Conservation (phyloP, 23 tunicate genomes). For the Halocynthia aurantium region DNA sequence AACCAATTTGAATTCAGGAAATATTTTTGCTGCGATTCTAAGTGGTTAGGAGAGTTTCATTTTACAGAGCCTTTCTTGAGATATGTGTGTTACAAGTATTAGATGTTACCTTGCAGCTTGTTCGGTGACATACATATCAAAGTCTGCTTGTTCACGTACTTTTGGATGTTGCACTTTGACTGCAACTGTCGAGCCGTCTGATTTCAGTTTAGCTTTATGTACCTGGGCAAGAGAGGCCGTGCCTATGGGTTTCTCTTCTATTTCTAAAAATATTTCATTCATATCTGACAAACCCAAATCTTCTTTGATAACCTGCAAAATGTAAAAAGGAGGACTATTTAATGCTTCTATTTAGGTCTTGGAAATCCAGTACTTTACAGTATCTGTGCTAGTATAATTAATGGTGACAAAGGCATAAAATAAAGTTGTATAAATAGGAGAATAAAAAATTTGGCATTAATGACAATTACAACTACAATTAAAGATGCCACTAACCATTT, state of each 20-base stretch:
- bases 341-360: too few relatives aligned
- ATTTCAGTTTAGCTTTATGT: constrained; percentile 62
- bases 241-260: constrained; percentile 63
- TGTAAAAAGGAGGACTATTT: background rate
- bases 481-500: constrained; percentile 19
- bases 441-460: too few relatives aligned
- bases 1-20: constrained; percentile 89
- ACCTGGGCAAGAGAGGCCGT: constrained; percentile 98
- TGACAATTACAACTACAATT: too few relatives aligned
- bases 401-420: too few relatives aligned
- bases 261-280: constrained; percentile 70
- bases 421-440: too few relatives aligned
- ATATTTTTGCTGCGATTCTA: constrained; percentile 46
- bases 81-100: background rate
- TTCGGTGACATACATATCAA: constrained; percentile 89
- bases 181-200: constrained; percentile 59
- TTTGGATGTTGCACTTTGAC: constrained; percentile 92
- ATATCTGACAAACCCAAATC: constrained; percentile 45
- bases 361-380: too few relatives aligned
- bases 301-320: constrained; percentile 45
- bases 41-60: background rate
- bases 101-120: constrained; percentile 28
- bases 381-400: too few relatives aligned
- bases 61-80: background rate
- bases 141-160: constrained; percentile 67